Conservation (phyloP, 2,113 vertebrate species). For the Ptychochromis oligacanthus region DNA sequence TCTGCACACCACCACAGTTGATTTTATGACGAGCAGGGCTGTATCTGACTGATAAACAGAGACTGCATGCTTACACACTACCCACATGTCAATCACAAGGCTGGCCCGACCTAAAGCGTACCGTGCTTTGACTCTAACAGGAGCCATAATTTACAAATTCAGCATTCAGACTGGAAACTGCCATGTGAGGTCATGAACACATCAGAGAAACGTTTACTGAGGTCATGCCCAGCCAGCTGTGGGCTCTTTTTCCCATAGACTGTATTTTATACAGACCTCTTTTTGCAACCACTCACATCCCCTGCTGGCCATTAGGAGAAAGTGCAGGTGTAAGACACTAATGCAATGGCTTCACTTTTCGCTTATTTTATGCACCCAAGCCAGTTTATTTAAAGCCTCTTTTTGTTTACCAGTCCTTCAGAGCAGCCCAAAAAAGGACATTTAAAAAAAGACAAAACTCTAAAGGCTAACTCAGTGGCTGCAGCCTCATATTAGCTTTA, state of each 20-base stretch:
- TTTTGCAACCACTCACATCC: background rate
- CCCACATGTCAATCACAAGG: background rate
- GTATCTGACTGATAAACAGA: background rate
- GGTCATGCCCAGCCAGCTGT: too few species aligned
- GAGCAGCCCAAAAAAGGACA: background rate
- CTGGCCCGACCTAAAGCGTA: background rate
- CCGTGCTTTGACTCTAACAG: background rate
- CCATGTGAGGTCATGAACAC: too few species aligned
- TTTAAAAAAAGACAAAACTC: background rate
- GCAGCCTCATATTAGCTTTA: background rate
- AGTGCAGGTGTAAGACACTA: background rate
- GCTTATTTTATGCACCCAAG: background rate
- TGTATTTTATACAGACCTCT: background rate
- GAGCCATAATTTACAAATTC: background rate
- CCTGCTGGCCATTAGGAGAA: background rate
- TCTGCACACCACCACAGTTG: too few species aligned
- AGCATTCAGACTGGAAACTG: background rate
- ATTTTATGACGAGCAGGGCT: background rate
- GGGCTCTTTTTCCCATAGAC: too few species aligned
- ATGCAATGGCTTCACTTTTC: accelerated
- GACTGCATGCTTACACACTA: background rate
- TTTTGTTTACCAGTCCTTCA: background rate
- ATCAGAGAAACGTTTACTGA: too few species aligned
- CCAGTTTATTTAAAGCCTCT: background rate
- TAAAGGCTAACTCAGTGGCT: accelerated